Conservation (phyloP, 2,797 vertebrate species). For the Brachyrhaphis roseni region DNA sequence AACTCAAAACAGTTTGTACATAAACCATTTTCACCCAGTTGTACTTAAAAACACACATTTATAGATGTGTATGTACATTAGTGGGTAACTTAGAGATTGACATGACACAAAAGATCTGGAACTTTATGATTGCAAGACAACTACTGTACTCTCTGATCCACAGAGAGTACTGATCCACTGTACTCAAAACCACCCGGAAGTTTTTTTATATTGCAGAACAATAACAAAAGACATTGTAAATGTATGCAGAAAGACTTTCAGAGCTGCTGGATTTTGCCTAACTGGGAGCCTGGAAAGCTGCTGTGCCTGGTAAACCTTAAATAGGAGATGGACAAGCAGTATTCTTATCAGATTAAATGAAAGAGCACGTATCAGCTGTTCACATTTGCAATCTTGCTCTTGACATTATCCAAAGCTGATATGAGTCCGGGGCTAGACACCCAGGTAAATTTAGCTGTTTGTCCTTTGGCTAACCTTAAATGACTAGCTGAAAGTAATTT, state of each 20-base stretch:
- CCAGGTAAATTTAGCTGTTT: not conserved
- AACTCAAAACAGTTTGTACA: too few species aligned
- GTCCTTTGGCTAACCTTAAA: not conserved
- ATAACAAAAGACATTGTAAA: not conserved
- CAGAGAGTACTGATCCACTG: too few species aligned
- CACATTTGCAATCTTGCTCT: not conserved
- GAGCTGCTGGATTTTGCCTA: not conserved
- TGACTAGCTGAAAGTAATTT: not conserved
- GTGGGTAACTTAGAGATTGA: too few species aligned
- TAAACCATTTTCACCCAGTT: too few species aligned
- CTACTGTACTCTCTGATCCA: not conserved
- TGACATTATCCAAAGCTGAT: constrained; percentile 1
- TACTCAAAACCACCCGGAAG: not conserved
- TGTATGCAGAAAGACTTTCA: not conserved
- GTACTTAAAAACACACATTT: too few species aligned
- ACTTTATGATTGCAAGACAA: not conserved
- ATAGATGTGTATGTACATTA: too few species aligned
- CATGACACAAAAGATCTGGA: not conserved
- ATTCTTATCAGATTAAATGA: not conserved
- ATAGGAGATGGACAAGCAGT: not conserved
- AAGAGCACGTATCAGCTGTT: not conserved
- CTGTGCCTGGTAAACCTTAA: not conserved
- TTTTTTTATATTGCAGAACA: not conserved
- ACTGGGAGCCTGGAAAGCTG: not conserved
- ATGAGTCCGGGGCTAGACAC: not conserved